Evolutionary conservation across 2,797 vertebrate genomes (phyloP), one percentile per base, ranked within the genome.

Genomic region (Gymnocypris eckloni): DNA sequence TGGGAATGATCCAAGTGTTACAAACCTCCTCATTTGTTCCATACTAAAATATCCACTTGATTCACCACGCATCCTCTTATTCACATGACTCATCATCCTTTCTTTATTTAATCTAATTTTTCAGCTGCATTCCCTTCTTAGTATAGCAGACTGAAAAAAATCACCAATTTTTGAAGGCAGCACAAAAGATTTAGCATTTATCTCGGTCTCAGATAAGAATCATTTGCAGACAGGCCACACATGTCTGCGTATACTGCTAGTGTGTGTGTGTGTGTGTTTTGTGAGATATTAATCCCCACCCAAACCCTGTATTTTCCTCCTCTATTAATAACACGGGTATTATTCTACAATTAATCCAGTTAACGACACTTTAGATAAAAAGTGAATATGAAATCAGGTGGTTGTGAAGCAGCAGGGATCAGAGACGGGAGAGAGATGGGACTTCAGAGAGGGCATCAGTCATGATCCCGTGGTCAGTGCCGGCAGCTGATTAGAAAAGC

Each of bases 281-380:
- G 92, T 91, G 79, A 80, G 81, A 92, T 92, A 92, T 92, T 92
- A 95, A 95, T 94, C 90, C 92, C 89, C 90, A 87, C 90, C 86
- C 87, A 93, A 92, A 92, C 93, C 92, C 92, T 92, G 90, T 94
- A 93, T 94, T 94, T 93, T 94, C 90, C 86, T 94, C 91, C 94
- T 94, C 94, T 94, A 89, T 95, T 95, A 95, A 95, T 95, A 94
- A 94, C 94, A 96, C 89, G 91, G 81, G 88, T 94, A 93, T 93
- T 79, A 93, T 95, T 95, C 92, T 93, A 93, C 91, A 94, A 95
- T 95, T 95, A 95, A 95, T 95, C 95, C 94, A 95, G 94, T 96
- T 95, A 95, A 93, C 90, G 89, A 91, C 90, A 91, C 93, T 94
- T 92, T 90, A 93, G 94, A 94, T 94, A 94, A 94, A 93, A 93